Conservation (phyloP, 1,140 invertebrate species). For the Listronotus bonariensis region DNA sequence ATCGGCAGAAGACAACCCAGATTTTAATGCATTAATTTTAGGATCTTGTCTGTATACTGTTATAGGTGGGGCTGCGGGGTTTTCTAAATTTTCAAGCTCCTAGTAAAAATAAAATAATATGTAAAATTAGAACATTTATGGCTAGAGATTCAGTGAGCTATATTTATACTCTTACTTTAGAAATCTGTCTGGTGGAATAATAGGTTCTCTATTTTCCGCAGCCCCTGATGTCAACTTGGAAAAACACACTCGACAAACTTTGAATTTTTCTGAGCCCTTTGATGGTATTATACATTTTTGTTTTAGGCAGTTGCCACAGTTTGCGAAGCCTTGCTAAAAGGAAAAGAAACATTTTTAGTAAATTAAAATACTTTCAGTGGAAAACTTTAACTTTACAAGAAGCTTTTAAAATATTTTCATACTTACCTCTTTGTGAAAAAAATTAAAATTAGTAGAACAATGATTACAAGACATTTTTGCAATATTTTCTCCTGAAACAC, state of each 20-base stretch:
- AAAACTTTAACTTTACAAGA: neutral
- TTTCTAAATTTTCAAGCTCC: conserved; percentile 56
- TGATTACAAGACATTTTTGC: conserved; percentile 58
- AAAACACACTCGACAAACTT: conserved; percentile 57
- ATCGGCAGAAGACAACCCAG: conserved; percentile 56
- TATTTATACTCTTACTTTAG: conserved; percentile 56
- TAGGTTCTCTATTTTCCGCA: conserved; percentile 32
- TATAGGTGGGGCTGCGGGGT: conserved; percentile 56
- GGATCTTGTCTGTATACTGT: conserved; percentile 58
- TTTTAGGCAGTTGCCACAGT: conserved; percentile 67
- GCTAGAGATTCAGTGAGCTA: neutral
- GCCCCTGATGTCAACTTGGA: conserved; percentile 41
- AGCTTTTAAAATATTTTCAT: neutral
- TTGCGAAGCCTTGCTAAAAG: conserved; percentile 64
- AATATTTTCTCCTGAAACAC: too few relatives aligned
- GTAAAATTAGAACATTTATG: neutral
- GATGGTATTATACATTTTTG: conserved; percentile 52
- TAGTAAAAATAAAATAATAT: conserved; percentile 39
- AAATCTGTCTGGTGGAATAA: conserved; percentile 59
- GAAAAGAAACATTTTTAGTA: neutral
- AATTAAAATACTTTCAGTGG: conserved; percentile 1
- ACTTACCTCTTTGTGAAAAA: conserved; percentile 60
- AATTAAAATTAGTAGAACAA: conserved; percentile 58
- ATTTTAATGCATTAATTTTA: conserved; percentile 53
- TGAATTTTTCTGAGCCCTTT: conserved; percentile 54